Evolutionary conservation across 2,888 invertebrate genomes (phyloP), one percentile per base, ranked within the genome.

Genomic region (Rhyacophila evoluta): DNA sequence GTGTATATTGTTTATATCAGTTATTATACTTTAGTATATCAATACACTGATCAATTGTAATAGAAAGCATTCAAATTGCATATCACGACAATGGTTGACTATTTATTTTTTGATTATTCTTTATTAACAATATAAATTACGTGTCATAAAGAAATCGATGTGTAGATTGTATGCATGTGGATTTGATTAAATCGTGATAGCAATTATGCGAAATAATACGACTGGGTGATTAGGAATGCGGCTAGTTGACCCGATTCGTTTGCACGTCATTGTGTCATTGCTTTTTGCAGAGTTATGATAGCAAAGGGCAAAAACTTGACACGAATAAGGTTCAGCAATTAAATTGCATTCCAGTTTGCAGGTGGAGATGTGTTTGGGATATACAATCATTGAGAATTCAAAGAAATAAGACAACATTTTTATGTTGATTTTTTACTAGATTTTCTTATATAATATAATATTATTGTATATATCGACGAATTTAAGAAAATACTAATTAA

Each of bases 231-330:
- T 55, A 55, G 55, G 55, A 55, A 55, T 55, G 55, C 55, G 55
- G 8, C 41, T 19, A 8, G 25, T 2, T 55, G 55, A 55, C 55
- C 41, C 55, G 55, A 55, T 55, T 55, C 19, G 10, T 25, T 55
- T 19, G 55, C 55, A 12, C 55, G 55, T 55, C 55, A 55, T 55
- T 55, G 55, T 55, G 55, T 55, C 55, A 55, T 19, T 8, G 55
- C 15, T 25, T 55, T 55, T 55, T 25, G 55, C 55, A 55, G 55
- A 55, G 55, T 55, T 55, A 55, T 55, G 55, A 55, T 55, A 55
- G 37, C 28, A 70, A 75, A 70, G 75, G 70, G 38, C 75, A 75
- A 75, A 29, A 75, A 75, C 75, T 70, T 70, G 70, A 75, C 75
- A 75, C 55, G 8, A 55, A 55, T 55, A 55, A 55, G 55, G 55